phyloP scores from a whole-genome alignment of 2,888 invertebrate species.

The Arctia plantaginis region DNA sequence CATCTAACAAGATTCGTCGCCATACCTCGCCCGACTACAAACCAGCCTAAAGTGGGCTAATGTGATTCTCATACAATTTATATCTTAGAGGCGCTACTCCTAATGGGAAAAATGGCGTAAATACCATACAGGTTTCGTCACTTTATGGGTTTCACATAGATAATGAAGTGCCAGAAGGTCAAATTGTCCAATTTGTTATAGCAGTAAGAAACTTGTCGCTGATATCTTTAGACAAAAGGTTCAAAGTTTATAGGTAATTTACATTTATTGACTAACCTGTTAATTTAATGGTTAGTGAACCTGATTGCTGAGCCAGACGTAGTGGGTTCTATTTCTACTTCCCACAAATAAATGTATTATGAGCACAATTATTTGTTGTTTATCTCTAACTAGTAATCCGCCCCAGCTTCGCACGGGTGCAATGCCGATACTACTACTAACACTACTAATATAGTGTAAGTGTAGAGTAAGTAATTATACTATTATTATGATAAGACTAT shows the following conservation, averaged over 20 bases:
- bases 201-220: background rate
- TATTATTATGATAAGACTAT: too few species aligned
- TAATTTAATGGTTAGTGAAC: too few species aligned
- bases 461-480: too few species aligned
- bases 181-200: background rate
- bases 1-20: constrained; percentile 12
- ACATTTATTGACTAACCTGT: background rate
- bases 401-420: too few species aligned
- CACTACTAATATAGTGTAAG: too few species aligned
- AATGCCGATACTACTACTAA: too few species aligned
- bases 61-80: constrained; percentile 41
- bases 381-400: too few species aligned
- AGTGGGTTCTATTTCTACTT: too few species aligned
- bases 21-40: constrained; percentile 29
- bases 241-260: background rate
- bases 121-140: constrained; percentile 39
- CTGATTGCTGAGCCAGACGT: too few species aligned
- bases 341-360: too few species aligned
- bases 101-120: constrained; percentile 27
- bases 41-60: constrained; percentile 44
- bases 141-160: constrained; percentile 32
- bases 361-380: too few species aligned
- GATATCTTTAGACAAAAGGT: background rate
- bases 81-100: constrained; percentile 5
- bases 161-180: constrained; percentile 31